Evolutionary conservation across 1,140 invertebrate genomes (phyloP).

Genomic region (Leptonema lineaticorne): DNA sequence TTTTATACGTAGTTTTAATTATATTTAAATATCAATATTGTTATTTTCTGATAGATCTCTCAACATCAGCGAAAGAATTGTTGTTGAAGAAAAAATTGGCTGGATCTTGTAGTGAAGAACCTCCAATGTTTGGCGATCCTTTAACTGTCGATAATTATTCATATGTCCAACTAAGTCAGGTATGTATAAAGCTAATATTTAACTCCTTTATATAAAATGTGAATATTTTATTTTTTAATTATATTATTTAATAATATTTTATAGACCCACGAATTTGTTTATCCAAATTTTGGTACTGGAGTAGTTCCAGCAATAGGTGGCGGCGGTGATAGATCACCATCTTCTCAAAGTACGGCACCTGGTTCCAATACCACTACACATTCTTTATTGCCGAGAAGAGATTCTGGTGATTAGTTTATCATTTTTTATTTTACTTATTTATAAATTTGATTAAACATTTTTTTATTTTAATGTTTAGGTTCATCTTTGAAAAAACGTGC

Average conservation of each 20-base stretch:
- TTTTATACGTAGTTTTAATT: background rate
- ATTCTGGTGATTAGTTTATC: constrained; percentile 45
- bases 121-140: constrained; percentile 43
- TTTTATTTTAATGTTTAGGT: constrained; percentile 13
- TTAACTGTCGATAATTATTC: constrained; percentile 68
- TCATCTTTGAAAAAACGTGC: constrained; percentile 38
- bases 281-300: constrained; percentile 67
- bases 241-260: constrained; percentile 29
- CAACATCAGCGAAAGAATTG: constrained; percentile 33
- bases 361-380: constrained; percentile 31
- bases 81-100: constrained; percentile 38
- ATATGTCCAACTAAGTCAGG: constrained; percentile 81
- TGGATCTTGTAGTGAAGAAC: constrained; percentile 39
- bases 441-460: background rate
- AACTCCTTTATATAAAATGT: background rate
- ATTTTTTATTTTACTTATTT: background rate
- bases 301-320: constrained; percentile 44
- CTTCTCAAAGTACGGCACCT: constrained; percentile 25
- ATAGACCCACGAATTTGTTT: constrained; percentile 79
- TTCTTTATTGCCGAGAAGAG: constrained; percentile 44
- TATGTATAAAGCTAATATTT: constrained; percentile 45
- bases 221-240: background rate
- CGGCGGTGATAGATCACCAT: constrained; percentile 41
- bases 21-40: background rate
- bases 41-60: constrained; percentile 22